Base-by-base conservation (phyloP, 2,797 vertebrate species). In the Buceros bicornis region DNA sequence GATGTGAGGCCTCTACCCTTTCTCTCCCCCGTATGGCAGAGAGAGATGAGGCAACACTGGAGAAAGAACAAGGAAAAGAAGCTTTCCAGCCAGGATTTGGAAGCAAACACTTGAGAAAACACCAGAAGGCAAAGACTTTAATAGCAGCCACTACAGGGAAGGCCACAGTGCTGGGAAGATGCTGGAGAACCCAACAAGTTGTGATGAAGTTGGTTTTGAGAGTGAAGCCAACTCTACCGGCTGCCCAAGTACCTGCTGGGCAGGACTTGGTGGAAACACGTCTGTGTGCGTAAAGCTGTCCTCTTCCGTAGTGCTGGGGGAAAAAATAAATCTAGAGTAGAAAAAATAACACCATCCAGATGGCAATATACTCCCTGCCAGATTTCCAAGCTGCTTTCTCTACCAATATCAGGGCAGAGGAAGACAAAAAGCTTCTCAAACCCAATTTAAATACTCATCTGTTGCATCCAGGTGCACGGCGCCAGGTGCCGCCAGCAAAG, bases 361-460 rank as follows among this genome's bases (percentile, higher is more conserved):
- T 95, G 94, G 96, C 48, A 85, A 93, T 50, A 74, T 13, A 95
- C 37, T 86, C 82, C 64, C 33, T 85, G 89, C 82, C 94, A 94
- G 85, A 91, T 80, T 95, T 94, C 48, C 85, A 87, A 87, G 71
- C 58, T 84, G 93, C 79, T 62, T 95, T 66, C 74, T 74, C 40
- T 56, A 71, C 33, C 26, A 24, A 67, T 64, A 67, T 67, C 24
- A 62, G 54, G 64, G 57, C 42, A 84, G 58, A 80, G 71, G 66
- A 66, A 79, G 37, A 78, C 8, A 82, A 21, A 58, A 87, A 92
- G 37, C 87, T 91, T 58, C 82, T 82, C 62, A 85, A 84, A 80
- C 22, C 43, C 42, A 51, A 70, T 37, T 92, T 62, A 64, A 81
- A 82, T 33, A 43, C 13, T 61, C 21, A 5, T 65, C 73, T 93